Percentiles rank a stretch among this genome's conserved stretches.
Evolutionary conservation across 2,888 invertebrate genomes (phyloP).

Genomic region (Yponomeuta cagnagella): DNA sequence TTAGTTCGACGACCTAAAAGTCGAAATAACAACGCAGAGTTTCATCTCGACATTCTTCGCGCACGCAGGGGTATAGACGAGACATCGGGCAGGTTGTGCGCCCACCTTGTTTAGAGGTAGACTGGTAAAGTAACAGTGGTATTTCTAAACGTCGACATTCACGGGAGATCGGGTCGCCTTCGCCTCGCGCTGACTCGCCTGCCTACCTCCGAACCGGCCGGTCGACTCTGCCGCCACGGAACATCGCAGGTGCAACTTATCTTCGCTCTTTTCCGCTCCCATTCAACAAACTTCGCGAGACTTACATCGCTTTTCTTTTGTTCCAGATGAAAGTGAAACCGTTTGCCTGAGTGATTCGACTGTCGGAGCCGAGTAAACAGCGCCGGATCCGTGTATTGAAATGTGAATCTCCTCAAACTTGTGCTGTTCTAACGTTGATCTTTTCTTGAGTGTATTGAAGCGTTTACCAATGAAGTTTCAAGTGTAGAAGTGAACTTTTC

Average conservation of each 20-base stretch:
- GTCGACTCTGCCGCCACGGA: constrained; percentile 40
- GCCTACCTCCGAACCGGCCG: constrained; percentile 52
- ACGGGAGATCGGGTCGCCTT: constrained; percentile 28
- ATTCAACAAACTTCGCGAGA: constrained; percentile 17
- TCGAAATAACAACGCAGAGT: constrained; percentile 4
- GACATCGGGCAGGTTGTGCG: constrained; percentile 34
- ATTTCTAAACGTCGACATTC: constrained; percentile 58
- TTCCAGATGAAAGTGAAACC: constrained; percentile 67
- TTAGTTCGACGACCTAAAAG: constrained; percentile 14
- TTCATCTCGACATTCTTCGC: constrained; percentile 20
- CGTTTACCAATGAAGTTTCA: constrained; percentile 60
- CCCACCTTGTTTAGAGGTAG: neutral
- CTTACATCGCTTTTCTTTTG: constrained; percentile 43
- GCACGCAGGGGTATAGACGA: constrained; percentile 44
- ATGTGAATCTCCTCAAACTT: constrained; percentile 63
- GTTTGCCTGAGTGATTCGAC: constrained; percentile 54
- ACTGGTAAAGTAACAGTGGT: constrained; percentile 26
- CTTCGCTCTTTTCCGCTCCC: neutral
- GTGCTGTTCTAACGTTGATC: constrained; percentile 54
- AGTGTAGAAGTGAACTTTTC: constrained; percentile 50
- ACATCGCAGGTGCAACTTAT: constrained; percentile 10
- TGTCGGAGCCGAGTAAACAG: constrained; percentile 30
- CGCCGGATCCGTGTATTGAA: constrained; percentile 49
- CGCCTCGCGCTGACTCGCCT: constrained; percentile 36
- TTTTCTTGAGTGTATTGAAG: constrained; percentile 45